phyloP scores from a whole-genome alignment of 2,113 vertebrate species.

The Otolemur garnettii region DNA sequence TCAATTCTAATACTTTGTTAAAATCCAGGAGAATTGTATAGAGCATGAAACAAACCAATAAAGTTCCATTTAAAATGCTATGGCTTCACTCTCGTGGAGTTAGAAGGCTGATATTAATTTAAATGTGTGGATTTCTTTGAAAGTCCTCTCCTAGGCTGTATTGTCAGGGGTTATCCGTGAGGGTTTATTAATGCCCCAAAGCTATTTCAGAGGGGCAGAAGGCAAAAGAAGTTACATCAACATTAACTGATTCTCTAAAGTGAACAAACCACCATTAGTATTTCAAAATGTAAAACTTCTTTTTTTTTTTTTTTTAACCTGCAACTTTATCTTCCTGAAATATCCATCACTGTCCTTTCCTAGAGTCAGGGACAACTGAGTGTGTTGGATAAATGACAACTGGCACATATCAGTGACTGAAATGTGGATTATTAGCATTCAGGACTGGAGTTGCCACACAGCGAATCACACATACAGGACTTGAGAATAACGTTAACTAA shows the following conservation, averaged over 20 bases:
- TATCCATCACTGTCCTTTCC: not conserved
- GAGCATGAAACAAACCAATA: conserved; percentile 51
- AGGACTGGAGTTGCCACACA: not conserved
- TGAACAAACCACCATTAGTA: not conserved
- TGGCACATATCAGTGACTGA: not conserved
- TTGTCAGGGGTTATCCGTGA: not conserved
- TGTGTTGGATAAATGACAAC: conserved; percentile 17
- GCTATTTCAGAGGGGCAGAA: conserved; percentile 24
- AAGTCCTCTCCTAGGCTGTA: not conserved
- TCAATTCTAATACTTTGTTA: conserved; percentile 68
- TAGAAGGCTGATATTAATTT: conserved; percentile 60
- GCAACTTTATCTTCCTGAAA: conserved; percentile 19
- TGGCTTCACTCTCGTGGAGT: not conserved
- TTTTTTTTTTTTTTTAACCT: not conserved
- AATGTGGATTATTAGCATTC: not conserved
- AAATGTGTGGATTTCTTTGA: conserved; percentile 51
- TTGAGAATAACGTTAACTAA: not conserved
- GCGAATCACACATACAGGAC: not conserved
- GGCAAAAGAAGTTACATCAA: conserved; percentile 5
- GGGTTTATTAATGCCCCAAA: conserved; percentile 40
- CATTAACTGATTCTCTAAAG: conserved; percentile 17
- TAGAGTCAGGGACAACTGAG: not conserved
- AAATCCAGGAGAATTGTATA: conserved; percentile 62
- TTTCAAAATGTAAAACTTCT: not conserved
- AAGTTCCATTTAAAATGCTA: conserved; percentile 65